phyloP scores from a whole-genome alignment of 2,113 vertebrate species.

The Addax nasomaculatus region DNA sequence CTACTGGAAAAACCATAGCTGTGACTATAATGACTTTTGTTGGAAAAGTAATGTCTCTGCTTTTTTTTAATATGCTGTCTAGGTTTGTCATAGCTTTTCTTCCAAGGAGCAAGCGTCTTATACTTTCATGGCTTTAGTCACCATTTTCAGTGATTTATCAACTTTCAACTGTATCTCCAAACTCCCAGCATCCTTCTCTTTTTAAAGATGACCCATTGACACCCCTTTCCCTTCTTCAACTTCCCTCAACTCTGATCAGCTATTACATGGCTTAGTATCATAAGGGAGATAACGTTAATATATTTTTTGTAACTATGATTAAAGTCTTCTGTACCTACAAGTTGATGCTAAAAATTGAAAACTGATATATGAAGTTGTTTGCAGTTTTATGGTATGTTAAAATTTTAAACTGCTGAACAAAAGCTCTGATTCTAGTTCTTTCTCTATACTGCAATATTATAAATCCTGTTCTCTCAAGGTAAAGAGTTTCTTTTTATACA shows the following conservation, averaged over 20 bases:
- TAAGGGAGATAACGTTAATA: not conserved
- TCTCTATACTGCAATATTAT: not conserved
- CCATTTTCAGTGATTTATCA: not conserved
- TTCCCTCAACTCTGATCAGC: not conserved
- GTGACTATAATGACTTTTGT: accelerated
- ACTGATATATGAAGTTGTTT: not conserved
- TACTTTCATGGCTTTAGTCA: not conserved
- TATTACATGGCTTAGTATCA: not conserved
- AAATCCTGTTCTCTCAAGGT: not conserved
- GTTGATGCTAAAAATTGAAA: not conserved
- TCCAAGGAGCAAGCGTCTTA: not conserved
- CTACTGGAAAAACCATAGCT: not conserved
- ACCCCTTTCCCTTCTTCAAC: not conserved
- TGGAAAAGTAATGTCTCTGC: not conserved
- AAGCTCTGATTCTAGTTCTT: not conserved
- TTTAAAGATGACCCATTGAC: not conserved
- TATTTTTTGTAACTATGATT: not conserved
- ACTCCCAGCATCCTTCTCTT: not conserved
- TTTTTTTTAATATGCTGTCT: not conserved
- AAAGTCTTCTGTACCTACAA: not conserved
- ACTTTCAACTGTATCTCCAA: not conserved
- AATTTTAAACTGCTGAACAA: not conserved
- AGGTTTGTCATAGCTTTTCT: not conserved
- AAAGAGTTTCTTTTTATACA: not conserved
- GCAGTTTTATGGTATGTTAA: not conserved